These are phyloP conservation scores for Rhinolophus ferrumequinum DNA, from an alignment of 2,113 vertebrate species.

Conservation along the genomic window DNA sequence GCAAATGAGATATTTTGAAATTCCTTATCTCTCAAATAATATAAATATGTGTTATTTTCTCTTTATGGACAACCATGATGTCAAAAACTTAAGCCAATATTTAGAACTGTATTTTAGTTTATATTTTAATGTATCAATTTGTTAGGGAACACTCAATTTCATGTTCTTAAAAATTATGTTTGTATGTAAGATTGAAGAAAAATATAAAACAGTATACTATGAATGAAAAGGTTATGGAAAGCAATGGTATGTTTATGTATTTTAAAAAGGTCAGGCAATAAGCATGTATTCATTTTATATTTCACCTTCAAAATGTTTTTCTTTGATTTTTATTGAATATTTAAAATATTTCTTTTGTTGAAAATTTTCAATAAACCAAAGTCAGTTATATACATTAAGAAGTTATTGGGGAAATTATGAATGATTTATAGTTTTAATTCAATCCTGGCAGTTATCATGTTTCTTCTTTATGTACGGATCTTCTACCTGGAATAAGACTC, in stretches of 20 bases:
- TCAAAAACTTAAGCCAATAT: neutral
- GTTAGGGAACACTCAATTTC: neutral
- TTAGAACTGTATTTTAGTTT: neutral
- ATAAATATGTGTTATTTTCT: neutral
- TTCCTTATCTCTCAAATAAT: neutral
- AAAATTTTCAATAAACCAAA: neutral
- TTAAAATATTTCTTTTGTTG: neutral
- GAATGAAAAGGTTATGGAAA: neutral
- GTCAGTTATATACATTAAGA: neutral
- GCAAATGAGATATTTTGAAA: neutral
- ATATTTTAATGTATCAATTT: neutral
- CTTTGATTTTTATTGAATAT: neutral
- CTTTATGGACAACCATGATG: neutral
- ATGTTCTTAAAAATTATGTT: neutral
- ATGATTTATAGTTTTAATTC: neutral
- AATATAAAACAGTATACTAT: neutral
- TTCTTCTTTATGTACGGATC: neutral
- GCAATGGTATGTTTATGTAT: neutral
- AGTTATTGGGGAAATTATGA: neutral
- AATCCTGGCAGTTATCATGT: neutral
- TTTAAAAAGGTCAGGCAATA: neutral
- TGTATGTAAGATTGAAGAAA: neutral
- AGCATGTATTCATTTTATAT: neutral
- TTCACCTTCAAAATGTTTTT: neutral
- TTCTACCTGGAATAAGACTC: neutral